Evolutionary conservation across 2,888 invertebrate genomes (phyloP).

Genomic region (Acrocyrtus sp.): DNA sequence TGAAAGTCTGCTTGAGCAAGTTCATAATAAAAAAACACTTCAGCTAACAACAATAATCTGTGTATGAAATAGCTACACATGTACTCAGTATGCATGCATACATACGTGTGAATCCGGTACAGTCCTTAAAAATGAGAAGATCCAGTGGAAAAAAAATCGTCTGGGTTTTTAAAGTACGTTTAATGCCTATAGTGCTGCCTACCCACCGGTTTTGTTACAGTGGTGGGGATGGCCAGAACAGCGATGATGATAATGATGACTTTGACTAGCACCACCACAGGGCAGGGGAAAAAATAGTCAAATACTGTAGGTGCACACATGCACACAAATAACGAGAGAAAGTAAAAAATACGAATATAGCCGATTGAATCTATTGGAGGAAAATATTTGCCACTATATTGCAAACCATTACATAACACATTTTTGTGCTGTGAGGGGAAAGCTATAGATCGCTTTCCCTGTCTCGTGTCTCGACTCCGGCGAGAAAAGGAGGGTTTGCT

Average conservation of each 20-base stretch:
- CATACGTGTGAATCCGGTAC: slow-evolving; percentile 1
- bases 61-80: background rate
- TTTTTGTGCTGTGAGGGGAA: background rate
- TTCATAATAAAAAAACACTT: background rate
- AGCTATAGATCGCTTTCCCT: background rate
- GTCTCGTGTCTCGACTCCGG: background rate
- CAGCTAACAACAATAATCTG: background rate
- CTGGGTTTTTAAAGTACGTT: background rate
- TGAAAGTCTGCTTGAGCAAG: background rate
- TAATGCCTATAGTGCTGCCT: too few species aligned
- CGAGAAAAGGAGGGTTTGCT: background rate
- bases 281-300: too few species aligned
- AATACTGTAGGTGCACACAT: background rate
- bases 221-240: background rate
- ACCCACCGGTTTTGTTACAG: background rate
- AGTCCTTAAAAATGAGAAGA: background rate
- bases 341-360: slow-evolving; percentile 17
- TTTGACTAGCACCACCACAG: too few species aligned
- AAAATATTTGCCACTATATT: slow-evolving; percentile 2
- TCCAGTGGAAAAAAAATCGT: slow-evolving; percentile 1
- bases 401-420: slow-evolving; percentile 11
- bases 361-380: slow-evolving; percentile 19
- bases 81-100: slow-evolving; percentile 9
- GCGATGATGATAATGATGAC: too few species aligned
- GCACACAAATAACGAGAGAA: background rate